phyloP scores from a whole-genome alignment of 1,140 invertebrate genomes.

The Rhyzopertha dominica region DNA sequence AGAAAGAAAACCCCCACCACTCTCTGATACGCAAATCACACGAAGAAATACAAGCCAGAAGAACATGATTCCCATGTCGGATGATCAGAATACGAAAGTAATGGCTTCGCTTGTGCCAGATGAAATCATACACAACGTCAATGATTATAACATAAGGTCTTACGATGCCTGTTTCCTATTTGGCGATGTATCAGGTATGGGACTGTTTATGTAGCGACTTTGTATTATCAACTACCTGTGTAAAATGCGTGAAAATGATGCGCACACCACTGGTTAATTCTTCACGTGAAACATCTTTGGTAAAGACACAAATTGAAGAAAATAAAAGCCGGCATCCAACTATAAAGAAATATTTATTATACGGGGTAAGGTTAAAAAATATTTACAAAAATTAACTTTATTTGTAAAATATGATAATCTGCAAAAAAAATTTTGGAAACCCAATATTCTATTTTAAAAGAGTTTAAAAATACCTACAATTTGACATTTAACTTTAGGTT shows the following conservation, averaged over 20 bases:
- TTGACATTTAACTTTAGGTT: too few species aligned
- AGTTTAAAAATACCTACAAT: too few species aligned
- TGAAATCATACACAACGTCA: constrained; percentile 55
- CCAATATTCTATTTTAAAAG: too few species aligned
- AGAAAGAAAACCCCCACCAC: constrained; percentile 1
- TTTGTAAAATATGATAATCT: too few species aligned
- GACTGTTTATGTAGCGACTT: background rate
- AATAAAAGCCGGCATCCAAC: too few species aligned
- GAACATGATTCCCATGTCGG: constrained; percentile 3
- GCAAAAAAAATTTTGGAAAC: too few species aligned
- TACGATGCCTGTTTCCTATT: constrained; percentile 57
- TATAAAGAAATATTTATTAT: too few species aligned
- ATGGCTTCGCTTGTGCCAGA: constrained; percentile 59
- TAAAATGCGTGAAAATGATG: background rate
- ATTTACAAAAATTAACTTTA: too few species aligned
- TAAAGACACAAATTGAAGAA: too few species aligned
- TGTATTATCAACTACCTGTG: background rate
- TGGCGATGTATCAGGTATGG: constrained; percentile 54
- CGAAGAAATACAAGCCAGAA: constrained; percentile 3
- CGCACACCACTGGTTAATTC: too few species aligned
- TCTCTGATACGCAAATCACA: background rate
- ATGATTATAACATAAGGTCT: constrained; percentile 48
- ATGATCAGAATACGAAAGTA: constrained; percentile 47
- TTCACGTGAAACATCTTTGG: too few species aligned
- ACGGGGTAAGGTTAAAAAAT: too few species aligned